Percentiles rank a stretch among this genome's conserved stretches.
Evolutionary conservation across 1,140 invertebrate genomes (phyloP).

Genomic region (Drosophila funebris): DNA sequence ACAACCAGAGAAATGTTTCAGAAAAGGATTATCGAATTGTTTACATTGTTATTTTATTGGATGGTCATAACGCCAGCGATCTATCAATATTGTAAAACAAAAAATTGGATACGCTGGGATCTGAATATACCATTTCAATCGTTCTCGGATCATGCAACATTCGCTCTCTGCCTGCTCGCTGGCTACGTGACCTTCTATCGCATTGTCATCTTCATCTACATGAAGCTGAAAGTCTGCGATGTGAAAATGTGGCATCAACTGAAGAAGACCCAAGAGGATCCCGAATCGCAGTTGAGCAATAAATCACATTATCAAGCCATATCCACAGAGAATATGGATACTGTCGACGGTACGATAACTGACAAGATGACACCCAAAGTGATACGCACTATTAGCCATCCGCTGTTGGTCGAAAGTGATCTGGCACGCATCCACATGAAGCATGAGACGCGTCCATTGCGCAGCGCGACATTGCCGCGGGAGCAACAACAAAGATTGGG

Average conservation of each 20-base stretch:
- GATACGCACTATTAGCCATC: constrained; percentile 67
- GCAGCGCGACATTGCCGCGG: constrained; percentile 55
- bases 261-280: constrained; percentile 58
- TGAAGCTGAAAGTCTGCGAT: constrained; percentile 68
- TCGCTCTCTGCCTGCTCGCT: constrained; percentile 50
- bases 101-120: constrained; percentile 52
- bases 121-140: constrained; percentile 51
- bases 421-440: constrained; percentile 64
- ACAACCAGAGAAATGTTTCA: constrained; percentile 76
- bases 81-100: constrained; percentile 58
- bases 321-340: constrained; percentile 62
- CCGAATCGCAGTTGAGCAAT: constrained; percentile 47
- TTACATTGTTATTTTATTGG: constrained; percentile 69
- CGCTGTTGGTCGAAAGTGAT: constrained; percentile 62
- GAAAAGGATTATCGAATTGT: constrained; percentile 73
- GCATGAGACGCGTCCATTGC: constrained; percentile 61
- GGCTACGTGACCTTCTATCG: constrained; percentile 64
- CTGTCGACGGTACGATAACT: constrained; percentile 43
- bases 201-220: constrained; percentile 65
- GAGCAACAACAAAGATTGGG: constrained; percentile 22
- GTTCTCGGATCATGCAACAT: constrained; percentile 56
- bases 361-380: constrained; percentile 41
- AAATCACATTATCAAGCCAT: constrained; percentile 66
- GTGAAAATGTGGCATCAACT: constrained; percentile 67
- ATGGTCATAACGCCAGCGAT: constrained; percentile 56